These are phyloP conservation scores for Geotria australis DNA, from an alignment of 2,797 vertebrate genomes.

Conservation along the genomic window DNA sequence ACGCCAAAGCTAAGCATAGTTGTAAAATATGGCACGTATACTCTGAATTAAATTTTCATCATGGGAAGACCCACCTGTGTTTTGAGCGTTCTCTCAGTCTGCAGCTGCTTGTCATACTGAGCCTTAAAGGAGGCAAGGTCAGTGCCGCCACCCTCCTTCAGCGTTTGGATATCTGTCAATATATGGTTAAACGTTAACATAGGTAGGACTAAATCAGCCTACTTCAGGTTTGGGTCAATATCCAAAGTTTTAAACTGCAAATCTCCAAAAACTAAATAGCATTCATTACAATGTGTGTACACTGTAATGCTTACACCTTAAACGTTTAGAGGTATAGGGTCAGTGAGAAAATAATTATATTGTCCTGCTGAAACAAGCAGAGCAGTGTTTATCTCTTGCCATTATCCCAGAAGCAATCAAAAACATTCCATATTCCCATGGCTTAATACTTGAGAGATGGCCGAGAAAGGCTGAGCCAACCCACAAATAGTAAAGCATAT, in stretches of 20 bases:
- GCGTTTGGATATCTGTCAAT: slow-evolving; percentile 26
- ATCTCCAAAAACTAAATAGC: too few species aligned
- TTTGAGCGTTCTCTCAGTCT: slow-evolving; percentile 72
- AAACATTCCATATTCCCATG: neutral
- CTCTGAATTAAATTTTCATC: neutral
- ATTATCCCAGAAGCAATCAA: neutral
- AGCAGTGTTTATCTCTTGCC: neutral
- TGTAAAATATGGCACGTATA: neutral
- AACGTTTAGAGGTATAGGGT: too few species aligned
- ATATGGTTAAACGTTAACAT: too few species aligned
- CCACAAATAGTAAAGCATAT: slow-evolving; percentile 1
- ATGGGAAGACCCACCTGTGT: slow-evolving; percentile 29
- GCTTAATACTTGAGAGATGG: neutral
- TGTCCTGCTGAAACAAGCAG: too few species aligned
- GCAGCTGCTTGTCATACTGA: slow-evolving; percentile 60
- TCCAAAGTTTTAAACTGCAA: neutral
- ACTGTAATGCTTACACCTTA: too few species aligned
- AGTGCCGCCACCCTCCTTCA: slow-evolving; percentile 53
- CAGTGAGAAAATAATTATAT: too few species aligned
- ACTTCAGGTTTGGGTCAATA: neutral
- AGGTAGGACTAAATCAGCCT: neutral
- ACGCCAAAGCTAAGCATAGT: neutral
- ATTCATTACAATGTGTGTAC: too few species aligned
- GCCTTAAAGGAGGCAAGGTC: slow-evolving; percentile 37
- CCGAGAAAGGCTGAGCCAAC: too few species aligned